Evolutionary conservation across 2,113 vertebrate genomes (phyloP), one percentile per base, ranked within the genome.

Genomic region (Ptychochromis oligacanthus): DNA sequence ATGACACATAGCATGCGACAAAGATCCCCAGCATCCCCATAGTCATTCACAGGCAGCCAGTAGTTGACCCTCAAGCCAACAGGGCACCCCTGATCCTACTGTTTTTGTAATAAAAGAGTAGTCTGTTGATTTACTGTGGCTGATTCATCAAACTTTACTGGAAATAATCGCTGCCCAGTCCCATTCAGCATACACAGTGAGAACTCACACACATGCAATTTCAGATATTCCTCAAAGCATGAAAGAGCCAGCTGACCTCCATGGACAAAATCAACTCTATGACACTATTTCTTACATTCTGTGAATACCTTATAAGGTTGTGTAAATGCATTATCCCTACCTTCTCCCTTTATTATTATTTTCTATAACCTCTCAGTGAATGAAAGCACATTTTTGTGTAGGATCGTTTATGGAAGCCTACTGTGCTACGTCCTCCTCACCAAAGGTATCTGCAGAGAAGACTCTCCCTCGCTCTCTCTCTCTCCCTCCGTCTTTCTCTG

Each of bases 381-480:
- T 91, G 82, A 87, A 89, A 89, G 89, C 88, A 80, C 56, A 52
- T 28, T 75, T 89, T 77, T 91, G 82, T 78, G 67, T 80, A 61
- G 79, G 75, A 79, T 65, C 72, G 55, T 91, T 92, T 90, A 84
- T 87, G 83, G 86, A 91, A 84, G 74, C 86, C 78, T 24, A 87
- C 83, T 81, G 88, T 59, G 75, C 84, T 70, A 40, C 49, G 74
- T 83, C 80, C 86, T 88, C 86, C 84, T 91, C 84, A 56, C 83
- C 90, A 88, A 84, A 93, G 90, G 90, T 93, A 92, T 91, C 91
- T 88, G 81, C 87, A 83, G 82, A 91, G 87, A 86, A 82, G 83
- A 80, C 82, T 43, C 88, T 75, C 81, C 46, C 67, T 46, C 34
- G 20, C 43, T n/a, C 62, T n/a, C 26, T 58, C 38, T 24, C 61